Evolutionary conservation across 2,797 vertebrate genomes (phyloP), one percentile per base, ranked within the genome.

Genomic region (Rhinoraja longicauda): DNA sequence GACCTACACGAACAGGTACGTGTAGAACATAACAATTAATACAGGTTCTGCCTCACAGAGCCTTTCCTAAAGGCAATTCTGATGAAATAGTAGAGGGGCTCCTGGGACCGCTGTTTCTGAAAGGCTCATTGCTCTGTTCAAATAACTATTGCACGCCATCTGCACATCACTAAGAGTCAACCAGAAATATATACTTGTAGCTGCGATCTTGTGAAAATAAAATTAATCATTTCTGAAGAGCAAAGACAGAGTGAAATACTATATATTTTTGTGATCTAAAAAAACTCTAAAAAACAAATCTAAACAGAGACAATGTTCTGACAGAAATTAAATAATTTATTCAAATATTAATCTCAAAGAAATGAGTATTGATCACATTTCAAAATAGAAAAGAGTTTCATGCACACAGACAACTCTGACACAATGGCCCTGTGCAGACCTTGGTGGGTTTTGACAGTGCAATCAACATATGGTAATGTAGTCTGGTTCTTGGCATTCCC

Each of bases 21-120:
- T 92, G 90, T 92, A 92, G 39, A 92, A 92, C 90, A 92, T 92
- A 70, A 92, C 90, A 92, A 92, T 92, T 92, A 92, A 53, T 92
- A 36, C 36, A 73, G 90, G 90, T 92, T 92, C 90, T 45, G 90
- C 90, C 90, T 92, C 90, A 90, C 62, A 75, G 75, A 92, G 90
- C 90, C 90, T 73, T 53, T 92, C 64, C 90, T 73, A 92, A 91
- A 75, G 90, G 90, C 90, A 92, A 75, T 75, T 24, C 70, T 92
- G 90, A 92, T 92, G 90, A 75, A 92, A 92, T 73, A 53, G 72
- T 92, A 32, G 4, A 4, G 5, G 53, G 90, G 72, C 90, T 53
- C 67, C 24, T 92, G 90, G 90, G 90, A 92, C 70, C 92, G 90
- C 39, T 39, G 53, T 75, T 92, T 92, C 70, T 75, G 90, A 92